Evolutionary conservation across 2,888 invertebrate genomes (phyloP).

Genomic region (Diloba caeruleocephala): DNA sequence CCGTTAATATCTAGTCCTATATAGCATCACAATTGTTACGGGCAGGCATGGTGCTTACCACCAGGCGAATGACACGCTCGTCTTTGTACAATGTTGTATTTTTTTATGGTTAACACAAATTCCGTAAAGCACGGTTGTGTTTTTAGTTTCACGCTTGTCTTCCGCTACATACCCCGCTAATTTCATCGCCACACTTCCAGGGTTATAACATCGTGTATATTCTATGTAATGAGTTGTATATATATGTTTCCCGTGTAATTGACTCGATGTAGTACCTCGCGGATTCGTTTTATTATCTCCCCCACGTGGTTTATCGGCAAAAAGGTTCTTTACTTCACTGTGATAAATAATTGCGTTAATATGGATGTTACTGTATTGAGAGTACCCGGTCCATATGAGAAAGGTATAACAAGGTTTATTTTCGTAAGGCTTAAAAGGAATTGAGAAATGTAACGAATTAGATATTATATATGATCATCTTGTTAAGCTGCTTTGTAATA

Average conservation of each 20-base stretch:
- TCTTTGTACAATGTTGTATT: too few relatives aligned
- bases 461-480: too few relatives aligned
- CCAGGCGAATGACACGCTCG: too few relatives aligned
- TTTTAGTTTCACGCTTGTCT: too few relatives aligned
- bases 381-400: too few relatives aligned
- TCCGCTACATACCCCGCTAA: neutral
- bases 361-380: neutral
- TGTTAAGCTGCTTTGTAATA: too few relatives aligned
- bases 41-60: too few relatives aligned
- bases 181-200: constrained; percentile 13
- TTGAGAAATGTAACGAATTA: too few relatives aligned
- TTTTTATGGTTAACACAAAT: too few relatives aligned
- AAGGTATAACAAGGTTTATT: neutral
- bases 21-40: too few relatives aligned
- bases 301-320: constrained; percentile 31
- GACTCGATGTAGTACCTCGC: constrained; percentile 36
- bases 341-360: constrained; percentile 15
- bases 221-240: constrained; percentile 46
- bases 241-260: constrained; percentile 41
- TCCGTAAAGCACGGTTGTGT: too few relatives aligned
- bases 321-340: constrained; percentile 15
- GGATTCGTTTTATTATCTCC: constrained; percentile 40
- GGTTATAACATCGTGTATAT: constrained; percentile 22
- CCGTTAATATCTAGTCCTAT: too few relatives aligned
- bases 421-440: neutral